These are phyloP conservation scores for Nematopogon swammerdamellus DNA, from an alignment of 2,888 invertebrate species.

Conservation along the genomic window DNA sequence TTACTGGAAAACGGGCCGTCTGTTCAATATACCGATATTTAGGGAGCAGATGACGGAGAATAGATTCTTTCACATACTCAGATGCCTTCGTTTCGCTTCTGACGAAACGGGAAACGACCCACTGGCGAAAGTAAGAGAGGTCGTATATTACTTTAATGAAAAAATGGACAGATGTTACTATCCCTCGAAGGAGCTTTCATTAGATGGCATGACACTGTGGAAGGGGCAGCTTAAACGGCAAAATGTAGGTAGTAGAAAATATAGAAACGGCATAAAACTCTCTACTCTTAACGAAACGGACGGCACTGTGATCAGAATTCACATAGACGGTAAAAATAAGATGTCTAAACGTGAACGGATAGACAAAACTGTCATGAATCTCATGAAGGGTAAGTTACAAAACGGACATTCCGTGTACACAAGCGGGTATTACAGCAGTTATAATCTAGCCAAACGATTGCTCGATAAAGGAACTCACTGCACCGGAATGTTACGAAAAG, in stretches of 20 bases:
- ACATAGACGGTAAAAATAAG: constrained; percentile 5
- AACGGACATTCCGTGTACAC: constrained; percentile 14
- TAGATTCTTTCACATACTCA: no score
- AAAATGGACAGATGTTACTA: constrained; percentile 9
- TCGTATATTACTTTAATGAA: constrained; percentile 9
- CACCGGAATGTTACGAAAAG: constrained; percentile 17
- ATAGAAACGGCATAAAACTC: neutral
- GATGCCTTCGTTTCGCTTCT: no score
- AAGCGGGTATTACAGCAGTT: constrained; percentile 15
- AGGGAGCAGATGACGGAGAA: no score
- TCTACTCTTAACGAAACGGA: neutral
- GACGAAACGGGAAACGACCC: neutral
- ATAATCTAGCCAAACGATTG: constrained; percentile 11
- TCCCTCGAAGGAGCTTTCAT: constrained; percentile 7
- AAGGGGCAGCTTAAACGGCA: no score
- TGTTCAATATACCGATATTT: no score
- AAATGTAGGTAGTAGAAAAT: neutral
- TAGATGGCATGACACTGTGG: constrained; percentile 10
- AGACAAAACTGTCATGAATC: constrained; percentile 14
- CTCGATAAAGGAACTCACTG: constrained; percentile 12
- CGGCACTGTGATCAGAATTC: neutral
- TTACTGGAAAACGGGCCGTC: no score
- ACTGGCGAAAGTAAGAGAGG: constrained; percentile 5
- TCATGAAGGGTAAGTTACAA: constrained; percentile 10
- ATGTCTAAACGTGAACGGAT: constrained; percentile 11